These are phyloP conservation scores for Nerophis ophidion DNA, from an alignment of 2,113 vertebrate species.

Conservation along the genomic window DNA sequence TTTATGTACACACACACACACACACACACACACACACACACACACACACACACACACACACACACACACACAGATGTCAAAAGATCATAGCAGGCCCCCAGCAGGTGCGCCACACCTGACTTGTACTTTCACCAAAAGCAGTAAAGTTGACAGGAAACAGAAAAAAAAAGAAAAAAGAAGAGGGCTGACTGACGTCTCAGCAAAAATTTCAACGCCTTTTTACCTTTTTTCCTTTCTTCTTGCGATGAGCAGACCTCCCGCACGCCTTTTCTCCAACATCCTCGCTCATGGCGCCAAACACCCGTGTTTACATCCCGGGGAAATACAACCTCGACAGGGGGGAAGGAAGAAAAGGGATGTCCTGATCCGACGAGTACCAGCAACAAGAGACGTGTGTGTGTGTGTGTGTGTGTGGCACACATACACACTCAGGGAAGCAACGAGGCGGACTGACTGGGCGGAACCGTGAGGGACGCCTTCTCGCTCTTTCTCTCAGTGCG, in stretches of 20 bases:
- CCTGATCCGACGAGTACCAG: slow-evolving; percentile 61
- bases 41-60: not conserved
- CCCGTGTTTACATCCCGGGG: slow-evolving; percentile 18
- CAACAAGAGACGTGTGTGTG: slow-evolving; percentile 25
- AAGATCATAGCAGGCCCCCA: no score
- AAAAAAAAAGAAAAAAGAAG: not conserved
- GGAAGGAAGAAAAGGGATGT: not conserved
- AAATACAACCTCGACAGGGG: slow-evolving; percentile 23
- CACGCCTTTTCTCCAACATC: slow-evolving; percentile 63
- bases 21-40: not conserved
- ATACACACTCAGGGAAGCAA: slow-evolving; percentile 40
- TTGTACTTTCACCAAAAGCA: not conserved
- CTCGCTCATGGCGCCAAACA: slow-evolving; percentile 61
- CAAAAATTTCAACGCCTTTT: slow-evolving; percentile 5
- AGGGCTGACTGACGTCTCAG: not conserved
- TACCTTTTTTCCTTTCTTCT: slow-evolving; percentile 73
- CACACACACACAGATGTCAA: not conserved
- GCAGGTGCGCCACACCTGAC: not conserved
- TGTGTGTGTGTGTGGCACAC: slow-evolving; percentile 23
- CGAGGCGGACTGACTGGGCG: slow-evolving; percentile 35
- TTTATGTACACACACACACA: not conserved
- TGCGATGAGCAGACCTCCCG: slow-evolving; percentile 60
- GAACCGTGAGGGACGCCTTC: slow-evolving; percentile 26
- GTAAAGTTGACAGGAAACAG: not conserved
- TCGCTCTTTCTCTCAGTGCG: slow-evolving; percentile 16